Evolutionary conservation across 2,113 vertebrate species (phyloP).

Genomic region (Cottus gobio): DNA sequence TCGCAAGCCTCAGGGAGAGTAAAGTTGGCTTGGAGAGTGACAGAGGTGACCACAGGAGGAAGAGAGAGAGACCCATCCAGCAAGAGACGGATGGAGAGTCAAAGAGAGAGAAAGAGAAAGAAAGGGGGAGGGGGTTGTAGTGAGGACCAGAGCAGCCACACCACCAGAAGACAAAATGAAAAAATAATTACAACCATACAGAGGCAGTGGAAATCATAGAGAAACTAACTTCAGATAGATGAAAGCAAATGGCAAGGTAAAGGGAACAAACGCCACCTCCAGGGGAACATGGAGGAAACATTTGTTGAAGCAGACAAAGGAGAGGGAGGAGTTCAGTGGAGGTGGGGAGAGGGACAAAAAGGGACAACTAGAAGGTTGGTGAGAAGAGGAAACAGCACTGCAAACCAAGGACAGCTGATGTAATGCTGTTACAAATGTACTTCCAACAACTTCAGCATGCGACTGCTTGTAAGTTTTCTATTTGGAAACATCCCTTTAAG

Average conservation of each 20-base stretch:
- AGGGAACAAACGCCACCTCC: conserved; percentile 77
- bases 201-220: conserved; percentile 45
- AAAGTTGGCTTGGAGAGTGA: conserved; percentile 87
- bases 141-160: conserved; percentile 80
- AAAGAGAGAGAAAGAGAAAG: conserved; percentile 31
- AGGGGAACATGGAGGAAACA: conserved; percentile 73
- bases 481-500: conserved; percentile 46
- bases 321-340: conserved; percentile 65
- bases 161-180: conserved; percentile 81
- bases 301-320: conserved; percentile 76
- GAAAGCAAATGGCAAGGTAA: conserved; percentile 64
- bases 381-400: conserved; percentile 69
- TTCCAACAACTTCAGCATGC: conserved; percentile 36
- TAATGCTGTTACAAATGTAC: conserved; percentile 34
- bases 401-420: conserved; percentile 71
- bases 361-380: conserved; percentile 68
- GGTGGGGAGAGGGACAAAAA: conserved; percentile 56
- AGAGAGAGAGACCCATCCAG: conserved; percentile 65
- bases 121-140: conserved; percentile 57
- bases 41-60: conserved; percentile 65
- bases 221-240: conserved; percentile 68
- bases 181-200: conserved; percentile 68
- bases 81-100: conserved; percentile 53
- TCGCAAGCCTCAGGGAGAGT: conserved; percentile 89
- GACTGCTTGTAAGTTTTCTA: conserved; percentile 41